phyloP scores from a whole-genome alignment of 2,888 invertebrate genomes.

The Dermolepida albohirtum region DNA sequence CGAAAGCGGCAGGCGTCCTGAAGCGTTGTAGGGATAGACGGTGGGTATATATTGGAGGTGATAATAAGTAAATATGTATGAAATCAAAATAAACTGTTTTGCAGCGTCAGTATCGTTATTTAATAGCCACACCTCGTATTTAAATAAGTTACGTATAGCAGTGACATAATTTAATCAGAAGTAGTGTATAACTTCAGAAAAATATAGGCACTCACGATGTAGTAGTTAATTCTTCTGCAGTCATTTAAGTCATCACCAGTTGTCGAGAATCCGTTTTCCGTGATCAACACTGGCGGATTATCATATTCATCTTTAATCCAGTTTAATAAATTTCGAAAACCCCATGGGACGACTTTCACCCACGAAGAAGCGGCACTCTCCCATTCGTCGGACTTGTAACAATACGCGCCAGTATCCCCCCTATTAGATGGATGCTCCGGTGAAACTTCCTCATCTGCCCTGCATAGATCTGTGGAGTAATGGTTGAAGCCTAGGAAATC shows the following conservation, averaged over 20 bases:
- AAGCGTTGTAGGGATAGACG: no score
- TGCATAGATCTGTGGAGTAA: conserved; percentile 68
- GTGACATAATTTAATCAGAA: no score
- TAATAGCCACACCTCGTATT: no score
- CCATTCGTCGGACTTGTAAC: conserved; percentile 12
- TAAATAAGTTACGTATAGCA: no score
- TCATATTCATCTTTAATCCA: conserved; percentile 72
- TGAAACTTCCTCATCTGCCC: no score
- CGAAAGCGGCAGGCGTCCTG: no score
- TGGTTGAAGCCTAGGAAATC: conserved; percentile 78
- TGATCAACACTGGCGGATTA: conserved; percentile 70
- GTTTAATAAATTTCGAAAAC: conserved; percentile 72
- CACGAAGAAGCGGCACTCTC: conserved; percentile 17
- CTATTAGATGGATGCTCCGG: conserved; percentile 60
- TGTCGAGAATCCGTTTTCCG: conserved; percentile 69
- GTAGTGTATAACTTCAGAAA: no score
- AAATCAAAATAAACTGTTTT: no score
- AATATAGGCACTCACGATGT: conserved; percentile 39
- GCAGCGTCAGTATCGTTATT: no score
- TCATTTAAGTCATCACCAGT: conserved; percentile 64
- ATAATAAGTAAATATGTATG: no score
- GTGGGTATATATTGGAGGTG: no score
- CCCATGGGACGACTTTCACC: conserved; percentile 70
- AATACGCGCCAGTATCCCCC: conserved; percentile 57
- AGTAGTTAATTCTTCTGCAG: conserved; percentile 64